A percentile compares a stretch with the other conserved stretches of the same genome.
These are phyloP conservation scores for Dicerorhinus sumatrensis DNA, from an alignment of 2,113 vertebrate genomes.

Conservation along the genomic window DNA sequence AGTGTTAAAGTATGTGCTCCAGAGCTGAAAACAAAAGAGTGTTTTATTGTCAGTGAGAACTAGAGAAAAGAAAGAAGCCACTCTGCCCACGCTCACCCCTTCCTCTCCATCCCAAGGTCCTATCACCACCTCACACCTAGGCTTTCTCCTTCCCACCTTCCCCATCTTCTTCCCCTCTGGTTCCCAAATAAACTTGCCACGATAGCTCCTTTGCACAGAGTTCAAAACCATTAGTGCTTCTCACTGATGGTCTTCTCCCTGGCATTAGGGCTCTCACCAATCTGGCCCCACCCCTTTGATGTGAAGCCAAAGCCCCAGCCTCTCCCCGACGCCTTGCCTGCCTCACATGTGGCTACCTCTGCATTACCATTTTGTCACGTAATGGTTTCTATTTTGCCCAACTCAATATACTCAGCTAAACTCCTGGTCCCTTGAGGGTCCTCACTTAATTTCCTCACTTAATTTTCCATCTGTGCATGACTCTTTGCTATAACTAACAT, in stretches of 20 bases:
- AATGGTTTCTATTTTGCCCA: neutral
- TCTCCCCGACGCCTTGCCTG: accelerated
- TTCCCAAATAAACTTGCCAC: neutral
- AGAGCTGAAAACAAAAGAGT: slow-evolving; percentile 89
- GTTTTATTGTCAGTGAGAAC: neutral
- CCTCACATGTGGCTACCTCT: neutral
- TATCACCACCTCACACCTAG: neutral
- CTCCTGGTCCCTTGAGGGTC: too few relatives aligned
- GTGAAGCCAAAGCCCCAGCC: neutral
- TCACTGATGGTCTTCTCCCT: neutral
- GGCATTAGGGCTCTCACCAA: neutral
- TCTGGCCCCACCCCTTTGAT: neutral
- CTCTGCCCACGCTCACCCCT: neutral
- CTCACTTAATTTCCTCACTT: too few relatives aligned
- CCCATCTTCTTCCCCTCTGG: neutral
- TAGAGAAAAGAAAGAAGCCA: neutral
- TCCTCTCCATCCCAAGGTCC: too few relatives aligned
- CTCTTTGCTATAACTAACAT: neutral
- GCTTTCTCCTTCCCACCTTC: neutral
- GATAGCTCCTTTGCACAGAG: neutral
- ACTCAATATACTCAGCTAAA: neutral
- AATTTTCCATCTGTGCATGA: neutral
- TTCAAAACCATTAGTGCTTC: neutral
- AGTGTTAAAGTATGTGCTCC: slow-evolving; percentile 98
- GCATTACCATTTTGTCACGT: neutral